Evolutionary conservation across 2,797 vertebrate genomes (phyloP).

Genomic region (Chelonia mydas): DNA sequence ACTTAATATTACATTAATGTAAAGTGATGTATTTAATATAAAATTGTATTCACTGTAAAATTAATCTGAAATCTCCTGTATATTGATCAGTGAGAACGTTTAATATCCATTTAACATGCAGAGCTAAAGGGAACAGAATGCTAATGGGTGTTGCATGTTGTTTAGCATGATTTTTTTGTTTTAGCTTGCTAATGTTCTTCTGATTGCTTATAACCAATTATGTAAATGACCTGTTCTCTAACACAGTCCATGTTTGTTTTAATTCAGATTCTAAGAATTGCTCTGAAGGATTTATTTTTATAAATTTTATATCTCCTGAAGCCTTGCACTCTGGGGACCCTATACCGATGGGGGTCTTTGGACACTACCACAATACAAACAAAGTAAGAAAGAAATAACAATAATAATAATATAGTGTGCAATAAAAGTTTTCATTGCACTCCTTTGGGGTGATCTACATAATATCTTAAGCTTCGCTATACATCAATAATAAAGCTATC

Average conservation of each 20-base stretch:
- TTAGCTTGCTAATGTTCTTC: neutral
- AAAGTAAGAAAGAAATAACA: neutral
- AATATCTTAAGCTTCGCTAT: neutral
- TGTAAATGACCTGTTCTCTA: neutral
- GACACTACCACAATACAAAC: neutral
- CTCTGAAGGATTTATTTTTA: neutral
- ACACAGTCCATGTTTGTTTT: neutral
- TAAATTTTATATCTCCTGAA: neutral
- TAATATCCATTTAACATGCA: neutral
- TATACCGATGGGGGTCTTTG: neutral
- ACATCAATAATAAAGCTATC: neutral
- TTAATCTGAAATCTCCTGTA: neutral
- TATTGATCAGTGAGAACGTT: neutral
- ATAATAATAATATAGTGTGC: neutral
- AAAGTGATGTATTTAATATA: neutral
- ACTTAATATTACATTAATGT: neutral
- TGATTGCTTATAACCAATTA: neutral
- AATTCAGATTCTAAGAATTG: neutral
- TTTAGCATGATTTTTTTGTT: neutral
- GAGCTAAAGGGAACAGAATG: neutral
- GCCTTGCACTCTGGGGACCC: neutral
- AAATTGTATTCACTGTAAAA: neutral
- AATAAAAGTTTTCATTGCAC: neutral
- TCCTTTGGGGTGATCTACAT: neutral
- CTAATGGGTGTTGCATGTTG: neutral